Evolutionary conservation across 2,113 vertebrate genomes (phyloP), one percentile per base, ranked within the genome.

Genomic region (Ancistrus triradiatus): DNA sequence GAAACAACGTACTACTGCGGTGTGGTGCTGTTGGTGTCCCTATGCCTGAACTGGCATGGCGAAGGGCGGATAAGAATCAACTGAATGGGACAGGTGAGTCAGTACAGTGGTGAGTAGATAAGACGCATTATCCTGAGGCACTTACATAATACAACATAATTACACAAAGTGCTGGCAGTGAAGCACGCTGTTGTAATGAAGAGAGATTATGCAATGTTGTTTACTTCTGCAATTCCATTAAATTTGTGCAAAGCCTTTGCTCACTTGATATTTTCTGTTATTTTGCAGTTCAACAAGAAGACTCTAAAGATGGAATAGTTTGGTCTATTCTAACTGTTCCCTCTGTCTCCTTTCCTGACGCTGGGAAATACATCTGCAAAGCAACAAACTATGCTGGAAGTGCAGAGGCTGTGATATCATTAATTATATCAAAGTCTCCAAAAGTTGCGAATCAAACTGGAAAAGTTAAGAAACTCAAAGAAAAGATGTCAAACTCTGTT

Each of bases 301-400:
- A 90, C 68, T 92, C 94, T 28, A 89, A 91, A 21, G 93, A 97
- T 4, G 93, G 93, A 65, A 92, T 92, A 21, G 91, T 90, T 67
- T 96, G 95, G 96, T 91, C 90, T 56, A 89, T 95, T 74, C 84
- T 98, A 66, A 91, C 88, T 37, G 83, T 98, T 40, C 87, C 91
- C 13, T 87, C 83, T 0, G 92, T 94, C 49, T 94, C 94, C 19
- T 87, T 84, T 42, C 83, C 79, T 0, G 93, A 98, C 75, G 93
- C 96, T 0, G 96, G 96, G 38, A 94, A 95, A 80, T 98, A 97
- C 71, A 78, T 97, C 65, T 98, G 96, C 76, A 93, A 90, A 81
- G 95, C 94, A 19, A 86, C 87, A 76, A 98, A 97, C 75, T 94
- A 94, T 24, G 84, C 93, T 4, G 96, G 96, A 6, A 88, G 84